phyloP scores from a whole-genome alignment of 1,140 invertebrate species.

The Gyrodactylus salaris region DNA sequence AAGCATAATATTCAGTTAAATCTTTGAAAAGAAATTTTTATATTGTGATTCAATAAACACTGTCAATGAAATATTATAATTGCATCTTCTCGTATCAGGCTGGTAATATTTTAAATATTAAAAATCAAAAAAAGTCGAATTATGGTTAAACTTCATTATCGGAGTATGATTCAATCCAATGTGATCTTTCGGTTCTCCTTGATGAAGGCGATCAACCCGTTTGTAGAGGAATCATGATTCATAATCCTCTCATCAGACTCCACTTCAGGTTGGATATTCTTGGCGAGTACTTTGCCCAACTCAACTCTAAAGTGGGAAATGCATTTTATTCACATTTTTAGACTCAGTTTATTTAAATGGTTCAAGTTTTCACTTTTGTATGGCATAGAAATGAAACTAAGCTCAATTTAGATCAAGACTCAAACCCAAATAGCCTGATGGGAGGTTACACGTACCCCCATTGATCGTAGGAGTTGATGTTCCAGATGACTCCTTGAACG shows the following conservation, averaged over 20 bases:
- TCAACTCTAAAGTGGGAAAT: constrained; percentile 37
- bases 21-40: too few species aligned
- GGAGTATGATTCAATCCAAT: too few species aligned
- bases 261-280: constrained; percentile 73
- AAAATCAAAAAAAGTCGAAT: too few species aligned
- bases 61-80: too few species aligned
- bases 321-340: constrained; percentile 1
- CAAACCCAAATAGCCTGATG: too few species aligned
- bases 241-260: constrained; percentile 26
- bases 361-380: too few species aligned
- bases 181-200: constrained; percentile 24
- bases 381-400: not conserved
- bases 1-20: too few species aligned
- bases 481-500: constrained; percentile 84
- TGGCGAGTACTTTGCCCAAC: constrained; percentile 83
- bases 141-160: too few species aligned
- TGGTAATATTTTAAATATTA: too few species aligned
- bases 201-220: constrained; percentile 71
- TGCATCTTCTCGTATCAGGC: too few species aligned
- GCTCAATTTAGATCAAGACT: not conserved
- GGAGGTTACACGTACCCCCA: constrained; percentile 60
- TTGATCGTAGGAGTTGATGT: constrained; percentile 96
- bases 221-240: constrained; percentile 58
- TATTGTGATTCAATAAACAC: too few species aligned
- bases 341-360: too few species aligned